These are phyloP conservation scores for Coendou prehensilis DNA, from an alignment of 2,797 vertebrate genomes.

Conservation along the genomic window DNA sequence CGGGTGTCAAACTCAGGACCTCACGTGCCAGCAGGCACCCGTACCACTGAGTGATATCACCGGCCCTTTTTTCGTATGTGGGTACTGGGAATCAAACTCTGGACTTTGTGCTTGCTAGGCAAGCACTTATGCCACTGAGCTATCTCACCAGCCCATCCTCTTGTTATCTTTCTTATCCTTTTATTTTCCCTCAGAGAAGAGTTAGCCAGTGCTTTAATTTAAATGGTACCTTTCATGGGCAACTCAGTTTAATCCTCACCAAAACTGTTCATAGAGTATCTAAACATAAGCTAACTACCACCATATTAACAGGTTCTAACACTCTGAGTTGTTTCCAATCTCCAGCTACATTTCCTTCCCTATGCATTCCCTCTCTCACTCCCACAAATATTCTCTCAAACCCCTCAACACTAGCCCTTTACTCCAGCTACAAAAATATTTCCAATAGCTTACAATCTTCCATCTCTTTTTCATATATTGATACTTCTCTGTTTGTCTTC, in stretches of 20 bases:
- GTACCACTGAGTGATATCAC: too few species aligned
- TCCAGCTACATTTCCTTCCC: neutral
- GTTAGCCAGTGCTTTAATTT: too few species aligned
- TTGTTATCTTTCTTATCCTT: too few species aligned
- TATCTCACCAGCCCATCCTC: too few species aligned
- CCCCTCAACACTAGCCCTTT: neutral
- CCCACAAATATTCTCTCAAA: neutral
- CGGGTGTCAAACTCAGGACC: too few species aligned
- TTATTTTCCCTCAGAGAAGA: too few species aligned
- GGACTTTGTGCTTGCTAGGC: too few species aligned
- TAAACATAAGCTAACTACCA: neutral
- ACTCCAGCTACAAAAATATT: neutral
- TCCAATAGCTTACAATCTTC: neutral
- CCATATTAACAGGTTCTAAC: neutral
- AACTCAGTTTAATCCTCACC: neutral
- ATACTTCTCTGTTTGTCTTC: neutral
- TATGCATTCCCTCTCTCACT: neutral
- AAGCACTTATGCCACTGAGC: too few species aligned
- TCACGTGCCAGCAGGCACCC: too few species aligned
- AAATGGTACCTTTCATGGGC: neutral
- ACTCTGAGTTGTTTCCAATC: neutral
- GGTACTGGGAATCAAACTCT: too few species aligned
- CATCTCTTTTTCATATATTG: neutral
- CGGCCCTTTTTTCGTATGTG: too few species aligned
- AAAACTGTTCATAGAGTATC: neutral